Conservation (phyloP, 2,113 vertebrate genomes). For the Calonectris borealis region DNA sequence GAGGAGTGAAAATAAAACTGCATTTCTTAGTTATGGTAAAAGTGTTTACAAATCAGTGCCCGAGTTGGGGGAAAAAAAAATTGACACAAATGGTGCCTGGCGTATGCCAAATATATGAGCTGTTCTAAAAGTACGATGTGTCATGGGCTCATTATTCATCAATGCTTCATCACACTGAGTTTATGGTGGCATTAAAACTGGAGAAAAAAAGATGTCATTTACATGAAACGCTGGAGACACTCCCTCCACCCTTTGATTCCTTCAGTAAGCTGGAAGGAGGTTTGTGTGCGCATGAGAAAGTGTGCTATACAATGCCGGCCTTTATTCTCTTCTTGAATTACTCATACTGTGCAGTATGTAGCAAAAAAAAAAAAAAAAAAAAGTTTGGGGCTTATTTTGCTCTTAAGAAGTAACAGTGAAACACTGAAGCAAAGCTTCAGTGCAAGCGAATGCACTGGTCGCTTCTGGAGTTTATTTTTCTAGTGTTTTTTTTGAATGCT, state of each 20-base stretch:
- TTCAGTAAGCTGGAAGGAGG: slow-evolving; percentile 65
- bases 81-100: not conserved
- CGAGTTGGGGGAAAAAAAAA: fast-evolving
- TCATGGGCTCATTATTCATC: slow-evolving; percentile 56
- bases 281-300: slow-evolving; percentile 57
- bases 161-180: slow-evolving; percentile 53
- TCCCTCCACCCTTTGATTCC: slow-evolving; percentile 65
- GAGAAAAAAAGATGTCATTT: slow-evolving; percentile 58
- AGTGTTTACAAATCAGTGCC: not conserved
- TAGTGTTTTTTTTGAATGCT: not conserved
- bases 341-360: slow-evolving; percentile 66
- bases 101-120: slow-evolving; percentile 7
- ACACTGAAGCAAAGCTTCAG: not conserved
- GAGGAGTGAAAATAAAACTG: not conserved
- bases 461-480: not conserved
- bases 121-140: slow-evolving; percentile 17
- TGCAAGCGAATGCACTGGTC: not conserved
- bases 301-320: slow-evolving; percentile 58
- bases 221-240: slow-evolving; percentile 59
- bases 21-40: not conserved
- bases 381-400: slow-evolving; percentile 41
- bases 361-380: not conserved
- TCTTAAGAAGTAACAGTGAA: slow-evolving; percentile 54
- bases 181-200: slow-evolving; percentile 61
- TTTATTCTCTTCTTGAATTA: slow-evolving; percentile 69